phyloP scores from a whole-genome alignment of 1,140 invertebrate genomes.

The Drosophila persimilis region DNA sequence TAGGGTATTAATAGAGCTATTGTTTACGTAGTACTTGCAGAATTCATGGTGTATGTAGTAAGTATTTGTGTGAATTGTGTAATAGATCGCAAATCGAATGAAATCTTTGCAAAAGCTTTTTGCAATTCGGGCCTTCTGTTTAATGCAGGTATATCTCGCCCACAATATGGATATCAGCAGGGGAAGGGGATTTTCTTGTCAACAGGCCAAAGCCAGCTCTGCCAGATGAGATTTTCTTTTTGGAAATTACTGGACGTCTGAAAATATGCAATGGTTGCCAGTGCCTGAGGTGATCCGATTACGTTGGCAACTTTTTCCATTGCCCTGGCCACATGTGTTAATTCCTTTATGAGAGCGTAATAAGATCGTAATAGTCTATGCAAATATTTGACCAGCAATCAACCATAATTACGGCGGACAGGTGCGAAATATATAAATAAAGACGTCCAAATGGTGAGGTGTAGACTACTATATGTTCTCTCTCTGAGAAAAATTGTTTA shows the following conservation, averaged over 20 bases:
- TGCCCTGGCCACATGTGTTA: constrained; percentile 57
- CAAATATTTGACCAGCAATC: constrained; percentile 47
- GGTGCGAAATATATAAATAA: constrained; percentile 34
- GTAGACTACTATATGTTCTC: neutral
- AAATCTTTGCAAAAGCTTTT: no score
- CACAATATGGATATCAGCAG: constrained; percentile 11
- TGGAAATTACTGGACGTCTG: constrained; percentile 44
- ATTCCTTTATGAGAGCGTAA: constrained; percentile 38
- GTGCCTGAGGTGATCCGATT: constrained; percentile 17
- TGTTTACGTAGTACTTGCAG: no score
- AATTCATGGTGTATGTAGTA: no score
- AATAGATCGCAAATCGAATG: no score
- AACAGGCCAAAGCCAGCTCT: neutral
- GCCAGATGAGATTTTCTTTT: constrained; percentile 11
- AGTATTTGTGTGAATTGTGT: no score
- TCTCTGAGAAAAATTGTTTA: constrained; percentile 3
- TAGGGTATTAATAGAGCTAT: neutral
- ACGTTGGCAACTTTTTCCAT: constrained; percentile 41
- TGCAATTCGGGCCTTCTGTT: no score
- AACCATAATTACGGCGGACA: constrained; percentile 50
- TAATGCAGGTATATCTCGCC: no score
- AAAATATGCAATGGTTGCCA: constrained; percentile 51
- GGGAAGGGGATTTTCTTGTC: constrained; percentile 27
- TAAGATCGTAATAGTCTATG: constrained; percentile 42
- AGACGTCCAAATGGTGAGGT: neutral